These are phyloP conservation scores for Ceryle rudis DNA, from an alignment of 2,797 vertebrate genomes.

Conservation along the genomic window DNA sequence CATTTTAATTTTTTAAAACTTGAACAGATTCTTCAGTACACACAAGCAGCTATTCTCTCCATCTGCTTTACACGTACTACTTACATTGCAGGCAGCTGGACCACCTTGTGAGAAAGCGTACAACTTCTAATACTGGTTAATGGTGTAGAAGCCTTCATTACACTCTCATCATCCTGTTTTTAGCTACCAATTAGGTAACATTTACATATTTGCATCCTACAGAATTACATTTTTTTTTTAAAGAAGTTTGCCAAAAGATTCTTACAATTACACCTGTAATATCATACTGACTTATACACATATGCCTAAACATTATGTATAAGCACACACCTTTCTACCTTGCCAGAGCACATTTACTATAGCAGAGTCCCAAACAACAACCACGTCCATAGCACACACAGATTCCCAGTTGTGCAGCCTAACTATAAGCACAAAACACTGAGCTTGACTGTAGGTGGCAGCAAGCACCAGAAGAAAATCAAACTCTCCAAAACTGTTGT, in stretches of 20 bases:
- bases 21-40: neutral
- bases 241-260: neutral
- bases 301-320: neutral
- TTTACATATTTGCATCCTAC: neutral
- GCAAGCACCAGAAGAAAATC: neutral
- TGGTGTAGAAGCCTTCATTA: neutral
- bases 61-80: neutral
- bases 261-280: neutral
- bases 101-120: neutral
- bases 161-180: neutral
- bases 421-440: fast-evolving
- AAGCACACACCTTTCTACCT: neutral
- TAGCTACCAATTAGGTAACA: neutral
- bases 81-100: neutral
- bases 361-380: neutral
- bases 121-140: neutral
- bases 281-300: neutral
- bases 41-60: neutral
- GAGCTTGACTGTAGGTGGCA: slow-evolving; percentile 73
- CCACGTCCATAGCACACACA: fast-evolving
- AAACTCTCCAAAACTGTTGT: slow-evolving; percentile 17
- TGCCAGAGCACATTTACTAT: neutral
- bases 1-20: neutral
- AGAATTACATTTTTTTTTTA: neutral
- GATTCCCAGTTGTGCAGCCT: fast-evolving